These are phyloP conservation scores for Meliscaeva auricollis DNA, from an alignment of 2,888 invertebrate genomes.

Conservation along the genomic window DNA sequence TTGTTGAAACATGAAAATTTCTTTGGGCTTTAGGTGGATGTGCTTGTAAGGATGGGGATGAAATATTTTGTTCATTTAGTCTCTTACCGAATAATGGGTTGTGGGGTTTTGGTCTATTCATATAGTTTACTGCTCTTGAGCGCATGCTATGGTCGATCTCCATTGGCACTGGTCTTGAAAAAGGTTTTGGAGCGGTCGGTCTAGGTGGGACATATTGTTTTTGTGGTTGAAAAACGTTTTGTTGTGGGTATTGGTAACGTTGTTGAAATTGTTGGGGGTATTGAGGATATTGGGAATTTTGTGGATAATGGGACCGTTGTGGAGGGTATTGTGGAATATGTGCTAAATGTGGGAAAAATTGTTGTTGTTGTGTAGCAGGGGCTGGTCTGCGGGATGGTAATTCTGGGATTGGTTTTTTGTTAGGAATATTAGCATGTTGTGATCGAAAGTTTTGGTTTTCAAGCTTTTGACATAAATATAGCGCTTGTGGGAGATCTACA, in stretches of 20 bases:
- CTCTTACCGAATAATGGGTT: constrained; percentile 6
- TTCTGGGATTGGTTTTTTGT: not conserved
- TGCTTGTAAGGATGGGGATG: not conserved
- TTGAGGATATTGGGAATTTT: too few species aligned
- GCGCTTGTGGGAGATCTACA: not conserved
- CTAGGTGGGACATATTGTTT: not conserved
- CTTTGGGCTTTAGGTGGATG: not conserved
- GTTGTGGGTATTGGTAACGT: too few species aligned
- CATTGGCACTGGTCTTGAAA: constrained; percentile 2
- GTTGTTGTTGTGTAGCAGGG: too few species aligned
- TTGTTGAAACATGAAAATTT: constrained; percentile 4
- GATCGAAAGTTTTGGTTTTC: not conserved
- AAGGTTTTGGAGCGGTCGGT: constrained; percentile 1
- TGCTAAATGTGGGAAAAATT: too few species aligned
- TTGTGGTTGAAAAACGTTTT: not conserved
- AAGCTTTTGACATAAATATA: not conserved
- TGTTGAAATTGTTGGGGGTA: too few species aligned
- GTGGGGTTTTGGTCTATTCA: constrained; percentile 2
- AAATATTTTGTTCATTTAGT: not conserved
- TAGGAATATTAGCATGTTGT: not conserved
- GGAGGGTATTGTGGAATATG: too few species aligned
- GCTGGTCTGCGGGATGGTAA: too few species aligned
- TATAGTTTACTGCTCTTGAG: constrained; percentile 10
- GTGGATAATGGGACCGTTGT: too few species aligned
- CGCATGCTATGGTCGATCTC: not conserved